Percentiles rank a stretch among this genome's conserved stretches.
These are phyloP conservation scores for Tipula unca DNA, from an alignment of 2,888 invertebrate genomes.

Conservation along the genomic window DNA sequence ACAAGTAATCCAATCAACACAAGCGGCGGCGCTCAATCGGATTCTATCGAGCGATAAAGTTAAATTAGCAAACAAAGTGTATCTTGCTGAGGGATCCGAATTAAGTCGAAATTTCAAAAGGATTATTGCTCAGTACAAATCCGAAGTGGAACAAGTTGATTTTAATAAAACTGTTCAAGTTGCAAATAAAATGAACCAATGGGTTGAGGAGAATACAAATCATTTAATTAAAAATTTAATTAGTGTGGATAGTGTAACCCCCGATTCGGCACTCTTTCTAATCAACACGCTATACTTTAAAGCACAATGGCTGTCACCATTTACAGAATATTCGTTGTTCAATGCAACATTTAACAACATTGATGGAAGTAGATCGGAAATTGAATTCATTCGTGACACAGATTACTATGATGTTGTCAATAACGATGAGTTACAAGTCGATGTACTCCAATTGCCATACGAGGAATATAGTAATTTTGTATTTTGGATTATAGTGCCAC, in stretches of 20 bases:
- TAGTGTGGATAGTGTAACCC: no score
- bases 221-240: not conserved
- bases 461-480: no score
- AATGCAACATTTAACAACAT: not conserved
- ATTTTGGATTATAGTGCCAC: no score
- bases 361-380: not conserved
- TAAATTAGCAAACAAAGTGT: not conserved
- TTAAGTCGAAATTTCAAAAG: not conserved
- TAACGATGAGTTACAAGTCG: no score
- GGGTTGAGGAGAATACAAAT: not conserved
- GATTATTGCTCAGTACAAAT: not conserved
- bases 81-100: not conserved
- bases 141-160: not conserved
- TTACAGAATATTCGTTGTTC: not conserved
- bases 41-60: not conserved
- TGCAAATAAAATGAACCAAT: not conserved
- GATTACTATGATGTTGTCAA: no score
- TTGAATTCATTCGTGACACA: not conserved
- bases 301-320: not conserved
- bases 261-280: no score
- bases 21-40: not conserved
- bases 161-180: not conserved
- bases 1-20: not conserved
- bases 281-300: not conserved
- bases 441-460: no score